These are phyloP conservation scores for Spisula subtruncata DNA, from an alignment of 2,888 invertebrate species.

Conservation along the genomic window DNA sequence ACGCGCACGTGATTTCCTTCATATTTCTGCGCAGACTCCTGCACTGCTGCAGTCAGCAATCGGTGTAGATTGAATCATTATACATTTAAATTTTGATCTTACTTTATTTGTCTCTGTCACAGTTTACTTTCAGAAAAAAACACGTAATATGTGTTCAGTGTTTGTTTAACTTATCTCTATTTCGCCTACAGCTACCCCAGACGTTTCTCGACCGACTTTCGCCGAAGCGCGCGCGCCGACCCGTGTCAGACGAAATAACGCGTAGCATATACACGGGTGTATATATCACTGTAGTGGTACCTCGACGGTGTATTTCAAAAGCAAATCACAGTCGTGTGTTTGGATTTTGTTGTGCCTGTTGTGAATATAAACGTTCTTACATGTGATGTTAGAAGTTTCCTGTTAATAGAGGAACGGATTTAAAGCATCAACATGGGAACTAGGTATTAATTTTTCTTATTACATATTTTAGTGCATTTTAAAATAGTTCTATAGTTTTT, in stretches of 20 bases:
- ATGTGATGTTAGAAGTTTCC: constrained; percentile 3
- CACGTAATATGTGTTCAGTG: background rate
- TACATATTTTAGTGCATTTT: background rate
- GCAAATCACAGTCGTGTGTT: constrained; percentile 4
- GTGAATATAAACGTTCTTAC: background rate
- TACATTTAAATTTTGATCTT: background rate
- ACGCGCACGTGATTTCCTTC: background rate
- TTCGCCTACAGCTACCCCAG: background rate
- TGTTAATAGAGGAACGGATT: background rate
- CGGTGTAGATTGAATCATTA: background rate
- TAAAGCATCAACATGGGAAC: background rate
- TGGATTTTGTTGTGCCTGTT: constrained; percentile 27
- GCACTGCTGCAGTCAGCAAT: background rate
- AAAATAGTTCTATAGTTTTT: background rate
- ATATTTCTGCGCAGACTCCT: background rate
- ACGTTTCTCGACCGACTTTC: background rate
- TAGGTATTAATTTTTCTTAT: constrained; percentile 4
- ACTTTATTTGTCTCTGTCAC: background rate
- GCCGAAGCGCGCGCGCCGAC: background rate
- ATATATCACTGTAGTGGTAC: background rate
- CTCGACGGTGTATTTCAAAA: background rate
- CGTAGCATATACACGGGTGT: background rate
- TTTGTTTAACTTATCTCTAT: constrained; percentile 9
- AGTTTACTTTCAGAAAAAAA: background rate
- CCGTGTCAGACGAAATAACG: constrained; percentile 14